phyloP scores from a whole-genome alignment of 2,797 vertebrate species.

The Acanthis flammea region DNA sequence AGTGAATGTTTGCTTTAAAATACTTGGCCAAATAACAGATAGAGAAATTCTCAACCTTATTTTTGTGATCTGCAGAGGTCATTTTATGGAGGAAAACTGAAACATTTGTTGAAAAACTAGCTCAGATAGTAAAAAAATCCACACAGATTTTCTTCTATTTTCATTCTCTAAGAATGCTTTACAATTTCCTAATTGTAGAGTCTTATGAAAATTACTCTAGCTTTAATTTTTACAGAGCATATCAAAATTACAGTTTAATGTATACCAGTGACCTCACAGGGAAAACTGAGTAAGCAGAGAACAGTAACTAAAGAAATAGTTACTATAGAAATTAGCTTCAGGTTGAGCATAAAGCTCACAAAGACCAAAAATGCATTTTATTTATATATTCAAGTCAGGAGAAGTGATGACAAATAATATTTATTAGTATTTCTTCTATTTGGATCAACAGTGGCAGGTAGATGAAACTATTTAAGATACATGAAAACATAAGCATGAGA shows the following conservation, averaged over 20 bases:
- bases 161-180: background rate
- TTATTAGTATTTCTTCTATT: background rate
- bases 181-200: background rate
- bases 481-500: background rate
- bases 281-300: background rate
- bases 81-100: background rate
- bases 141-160: background rate
- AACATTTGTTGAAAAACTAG: background rate
- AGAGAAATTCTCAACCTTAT: background rate
- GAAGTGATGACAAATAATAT: fast-evolving
- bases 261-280: background rate
- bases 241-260: background rate
- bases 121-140: background rate
- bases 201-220: background rate
- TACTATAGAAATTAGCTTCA: background rate
- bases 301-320: background rate
- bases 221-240: background rate
- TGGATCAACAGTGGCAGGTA: background rate
- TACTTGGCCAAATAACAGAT: background rate
- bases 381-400: background rate
- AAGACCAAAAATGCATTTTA: background rate
- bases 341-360: background rate
- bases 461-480: background rate
- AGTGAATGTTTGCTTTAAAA: background rate
- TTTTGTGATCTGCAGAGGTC: background rate